These are phyloP conservation scores for Sweltsa coloradensis DNA, from an alignment of 1,140 invertebrate species.

Conservation along the genomic window DNA sequence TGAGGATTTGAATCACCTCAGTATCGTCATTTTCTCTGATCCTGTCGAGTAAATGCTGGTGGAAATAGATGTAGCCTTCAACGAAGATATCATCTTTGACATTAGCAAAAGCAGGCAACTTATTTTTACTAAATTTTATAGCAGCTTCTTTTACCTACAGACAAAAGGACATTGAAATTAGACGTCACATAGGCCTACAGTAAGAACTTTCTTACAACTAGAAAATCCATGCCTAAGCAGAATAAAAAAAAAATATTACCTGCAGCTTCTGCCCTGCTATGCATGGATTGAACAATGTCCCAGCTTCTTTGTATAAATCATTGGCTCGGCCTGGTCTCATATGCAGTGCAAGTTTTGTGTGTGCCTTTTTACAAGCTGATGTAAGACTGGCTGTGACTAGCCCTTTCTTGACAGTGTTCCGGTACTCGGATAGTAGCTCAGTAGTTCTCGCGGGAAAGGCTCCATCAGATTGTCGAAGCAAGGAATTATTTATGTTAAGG, in stretches of 20 bases:
- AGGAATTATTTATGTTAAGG: not conserved
- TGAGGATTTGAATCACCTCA: constrained; percentile 1
- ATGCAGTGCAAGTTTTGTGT: not conserved
- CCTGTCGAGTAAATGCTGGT: not conserved
- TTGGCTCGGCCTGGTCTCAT: not conserved
- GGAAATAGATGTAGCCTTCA: constrained; percentile 5
- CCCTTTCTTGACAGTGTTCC: not conserved
- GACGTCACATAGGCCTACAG: not conserved
- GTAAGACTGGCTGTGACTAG: not conserved
- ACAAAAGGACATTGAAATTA: not conserved
- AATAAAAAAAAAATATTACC: not conserved
- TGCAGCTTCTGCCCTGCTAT: not conserved
- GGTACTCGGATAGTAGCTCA: not conserved
- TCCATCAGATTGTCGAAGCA: not conserved
- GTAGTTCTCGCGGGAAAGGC: not conserved
- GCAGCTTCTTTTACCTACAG: not conserved
- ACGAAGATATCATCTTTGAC: not conserved
- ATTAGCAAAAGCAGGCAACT: not conserved
- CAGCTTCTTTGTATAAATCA: not conserved
- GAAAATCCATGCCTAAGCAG: not conserved
- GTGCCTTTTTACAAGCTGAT: not conserved
- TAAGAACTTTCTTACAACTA: not conserved
- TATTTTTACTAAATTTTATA: not conserved
- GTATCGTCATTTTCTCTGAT: not conserved
- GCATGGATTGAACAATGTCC: not conserved